These are phyloP conservation scores for Vanessa cardui DNA, from an alignment of 2,888 invertebrate species.

Conservation along the genomic window DNA sequence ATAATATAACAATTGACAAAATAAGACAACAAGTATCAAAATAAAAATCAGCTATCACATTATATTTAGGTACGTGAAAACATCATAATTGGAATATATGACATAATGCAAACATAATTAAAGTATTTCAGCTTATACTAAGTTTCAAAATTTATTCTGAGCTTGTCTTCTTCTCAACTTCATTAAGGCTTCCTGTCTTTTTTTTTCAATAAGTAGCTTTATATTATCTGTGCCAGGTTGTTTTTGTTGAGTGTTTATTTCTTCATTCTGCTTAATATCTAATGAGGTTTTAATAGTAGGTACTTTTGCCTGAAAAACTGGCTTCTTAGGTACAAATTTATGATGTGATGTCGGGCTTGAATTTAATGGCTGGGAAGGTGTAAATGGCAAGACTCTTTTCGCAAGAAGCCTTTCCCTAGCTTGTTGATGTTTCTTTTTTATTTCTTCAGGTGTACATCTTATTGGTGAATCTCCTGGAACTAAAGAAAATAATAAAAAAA, in stretches of 20 bases:
- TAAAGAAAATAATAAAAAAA: slow-evolving; percentile 7
- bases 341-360: slow-evolving; percentile 40
- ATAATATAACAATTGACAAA: neutral
- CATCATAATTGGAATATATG: slow-evolving; percentile 4
- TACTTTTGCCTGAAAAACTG: slow-evolving; percentile 59
- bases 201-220: slow-evolving; percentile 71
- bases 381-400: slow-evolving; percentile 74
- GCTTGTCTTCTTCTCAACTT: slow-evolving; percentile 67
- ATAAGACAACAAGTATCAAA: slow-evolving; percentile 16
- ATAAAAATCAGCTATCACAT: slow-evolving; percentile 20
- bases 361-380: slow-evolving; percentile 53
- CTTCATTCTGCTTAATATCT: slow-evolving; percentile 37
- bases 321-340: slow-evolving; percentile 45
- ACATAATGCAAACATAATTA: slow-evolving; percentile 20
- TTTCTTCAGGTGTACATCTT: slow-evolving; percentile 83
- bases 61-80: slow-evolving; percentile 16
- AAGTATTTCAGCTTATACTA: neutral
- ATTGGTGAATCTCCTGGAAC: slow-evolving; percentile 65
- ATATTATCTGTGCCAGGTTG: slow-evolving; percentile 48
- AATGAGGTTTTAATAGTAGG: slow-evolving; percentile 44
- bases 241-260: slow-evolving; percentile 14
- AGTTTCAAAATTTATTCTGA: slow-evolving; percentile 49
- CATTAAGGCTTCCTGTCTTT: slow-evolving; percentile 75
- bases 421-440: slow-evolving; percentile 83
- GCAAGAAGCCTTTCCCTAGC: slow-evolving; percentile 84